Percentiles rank a stretch among this genome's conserved stretches.
Evolutionary conservation across 2,888 invertebrate species (phyloP).

Genomic region (Shargacucullia verbasci): DNA sequence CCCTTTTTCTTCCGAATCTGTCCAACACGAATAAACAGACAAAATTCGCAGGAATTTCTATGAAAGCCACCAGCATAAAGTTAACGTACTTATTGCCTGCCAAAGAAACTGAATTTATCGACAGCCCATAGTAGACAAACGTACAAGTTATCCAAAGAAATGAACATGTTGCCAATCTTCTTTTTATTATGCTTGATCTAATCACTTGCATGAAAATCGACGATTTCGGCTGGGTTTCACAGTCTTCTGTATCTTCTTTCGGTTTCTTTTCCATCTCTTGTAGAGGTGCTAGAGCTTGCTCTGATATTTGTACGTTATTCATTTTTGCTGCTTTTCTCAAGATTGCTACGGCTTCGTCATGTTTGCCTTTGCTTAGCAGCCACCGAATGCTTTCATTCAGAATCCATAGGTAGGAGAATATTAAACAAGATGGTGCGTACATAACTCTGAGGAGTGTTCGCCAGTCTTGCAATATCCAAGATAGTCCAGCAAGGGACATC

Average conservation of each 20-base stretch:
- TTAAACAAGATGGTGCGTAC: slow-evolving; percentile 91
- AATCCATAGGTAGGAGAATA: slow-evolving; percentile 91
- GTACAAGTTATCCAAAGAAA: slow-evolving; percentile 94
- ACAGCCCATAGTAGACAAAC: slow-evolving; percentile 94
- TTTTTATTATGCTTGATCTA: slow-evolving; percentile 87
- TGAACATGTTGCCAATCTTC: slow-evolving; percentile 90
- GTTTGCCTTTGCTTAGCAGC: slow-evolving; percentile 92
- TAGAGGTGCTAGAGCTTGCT: slow-evolving; percentile 77
- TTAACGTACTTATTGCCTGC: slow-evolving; percentile 94
- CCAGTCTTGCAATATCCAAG: slow-evolving; percentile 93
- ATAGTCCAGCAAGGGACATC: slow-evolving; percentile 90
- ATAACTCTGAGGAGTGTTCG: slow-evolving; percentile 90
- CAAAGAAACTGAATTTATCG: slow-evolving; percentile 93
- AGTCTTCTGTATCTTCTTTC: slow-evolving; percentile 36
- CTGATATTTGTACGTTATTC: slow-evolving; percentile 87
- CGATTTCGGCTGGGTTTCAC: slow-evolving; percentile 51
- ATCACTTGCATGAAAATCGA: slow-evolving; percentile 82
- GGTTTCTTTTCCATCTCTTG: slow-evolving; percentile 65
- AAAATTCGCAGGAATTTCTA: slow-evolving; percentile 93
- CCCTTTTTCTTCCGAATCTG: slow-evolving; percentile 90
- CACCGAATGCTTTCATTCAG: slow-evolving; percentile 93
- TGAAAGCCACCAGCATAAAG: slow-evolving; percentile 90
- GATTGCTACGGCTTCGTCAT: slow-evolving; percentile 90
- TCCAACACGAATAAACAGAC: slow-evolving; percentile 90
- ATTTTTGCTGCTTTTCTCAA: slow-evolving; percentile 91